A percentile compares a stretch with the other conserved stretches of the same genome.
phyloP scores from a whole-genome alignment of 1,140 invertebrate species.

The Yoshiicerus persimilis region DNA sequence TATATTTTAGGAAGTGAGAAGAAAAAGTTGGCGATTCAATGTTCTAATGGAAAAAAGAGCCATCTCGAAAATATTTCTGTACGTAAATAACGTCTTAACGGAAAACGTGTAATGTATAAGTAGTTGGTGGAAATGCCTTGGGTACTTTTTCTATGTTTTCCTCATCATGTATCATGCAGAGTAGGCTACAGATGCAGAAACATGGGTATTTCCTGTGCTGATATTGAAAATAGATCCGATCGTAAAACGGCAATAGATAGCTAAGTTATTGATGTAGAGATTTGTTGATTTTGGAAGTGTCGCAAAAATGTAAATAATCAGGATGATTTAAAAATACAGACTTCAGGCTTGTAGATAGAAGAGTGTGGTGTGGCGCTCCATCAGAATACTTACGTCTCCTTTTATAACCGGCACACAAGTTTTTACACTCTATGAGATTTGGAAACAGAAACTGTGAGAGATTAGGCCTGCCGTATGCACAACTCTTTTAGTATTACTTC shows the following conservation, averaged over 20 bases:
- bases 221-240: constrained; percentile 23
- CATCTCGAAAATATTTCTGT: not conserved
- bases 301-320: constrained; percentile 41
- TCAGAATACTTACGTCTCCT: not conserved
- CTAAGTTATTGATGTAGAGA: not conserved
- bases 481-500: not conserved
- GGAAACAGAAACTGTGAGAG: not conserved
- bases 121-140: not conserved
- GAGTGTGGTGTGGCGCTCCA: not conserved
- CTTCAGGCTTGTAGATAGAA: not conserved
- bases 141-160: not conserved
- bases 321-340: constrained; percentile 18
- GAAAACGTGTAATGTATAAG: not conserved
- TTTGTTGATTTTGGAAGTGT: constrained; percentile 39
- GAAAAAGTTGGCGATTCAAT: constrained; percentile 13
- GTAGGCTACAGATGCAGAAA: not conserved
- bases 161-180: not conserved
- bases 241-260: constrained; percentile 8
- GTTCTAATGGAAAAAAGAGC: not conserved
- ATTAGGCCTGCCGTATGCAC: not conserved
- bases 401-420: not conserved
- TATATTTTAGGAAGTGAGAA: constrained; percentile 7
- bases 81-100: not conserved
- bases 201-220: not conserved
- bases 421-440: not conserved